Base-by-base conservation (phyloP, 1,140 invertebrate genomes). In the Holotrichia oblita region DNA sequence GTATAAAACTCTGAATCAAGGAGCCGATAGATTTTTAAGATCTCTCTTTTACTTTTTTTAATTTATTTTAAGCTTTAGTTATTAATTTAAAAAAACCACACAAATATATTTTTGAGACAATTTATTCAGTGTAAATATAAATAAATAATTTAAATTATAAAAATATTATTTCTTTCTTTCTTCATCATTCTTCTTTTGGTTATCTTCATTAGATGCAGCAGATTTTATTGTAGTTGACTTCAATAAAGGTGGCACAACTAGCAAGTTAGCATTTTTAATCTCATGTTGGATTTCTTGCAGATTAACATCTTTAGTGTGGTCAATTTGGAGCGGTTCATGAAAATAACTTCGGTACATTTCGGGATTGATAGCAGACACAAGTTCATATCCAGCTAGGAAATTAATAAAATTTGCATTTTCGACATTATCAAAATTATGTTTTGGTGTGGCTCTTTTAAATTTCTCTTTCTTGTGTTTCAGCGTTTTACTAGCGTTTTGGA, bases 11-110 rank as follows among this genome's bases (percentile, higher is more conserved):
- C 14, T 74, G 34, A 74, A 42, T 74, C 34, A 17, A 0, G 34
- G 73, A 9, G n/a, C 40, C 0, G 34, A 74, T 74, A 14, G 34
- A 20, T 74, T 74, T 40, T 42, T 42, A 42, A 74, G 40, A 17
- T 34, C 73, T 20, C 14, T 74, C 7, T 41, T 41, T 34, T 27
- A 74, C 17, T 74, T 74, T 9, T 41, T 74, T 74, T 74, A 20
- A 74, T 34, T 40, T 6, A 74, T 40, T 22, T 22, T 72, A 27
- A 73, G 72, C 14, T 73, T 10, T 73, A 73, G 12, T 64, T 9
- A 17, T 3, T 64, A n/a, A 17, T 64, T 34, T 34, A 34, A 34
- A 2, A 34, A 34, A 34, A 34, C 4, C 4, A 34, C 27, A 34
- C 1, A 34, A 34, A 34, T 34, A 4, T 34, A 34, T 34, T 34